phyloP scores from a whole-genome alignment of 1,140 invertebrate genomes.

The Trialeurodes vaporariorum region DNA sequence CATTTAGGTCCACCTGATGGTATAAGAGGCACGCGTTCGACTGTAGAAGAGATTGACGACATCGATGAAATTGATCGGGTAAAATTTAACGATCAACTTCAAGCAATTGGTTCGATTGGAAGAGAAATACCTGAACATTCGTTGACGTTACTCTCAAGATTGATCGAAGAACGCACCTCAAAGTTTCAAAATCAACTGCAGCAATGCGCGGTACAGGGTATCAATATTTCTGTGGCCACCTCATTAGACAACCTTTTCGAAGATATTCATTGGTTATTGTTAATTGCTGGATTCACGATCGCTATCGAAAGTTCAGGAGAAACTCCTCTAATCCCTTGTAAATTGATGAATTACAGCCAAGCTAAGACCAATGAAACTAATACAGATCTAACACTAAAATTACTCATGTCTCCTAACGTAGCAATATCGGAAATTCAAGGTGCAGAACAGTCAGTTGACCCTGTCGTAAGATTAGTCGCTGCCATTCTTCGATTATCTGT shows the following conservation, averaged over 20 bases:
- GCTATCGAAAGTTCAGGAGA: constrained; percentile 62
- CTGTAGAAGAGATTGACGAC: constrained; percentile 49
- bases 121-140: constrained; percentile 40
- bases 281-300: constrained; percentile 61
- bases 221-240: constrained; percentile 41
- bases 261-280: constrained; percentile 78
- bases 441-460: constrained; percentile 42
- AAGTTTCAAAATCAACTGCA: constrained; percentile 40
- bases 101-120: constrained; percentile 46
- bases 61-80: constrained; percentile 55
- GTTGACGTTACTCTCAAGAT: constrained; percentile 43
- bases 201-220: constrained; percentile 19
- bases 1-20: constrained; percentile 73
- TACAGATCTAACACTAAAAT: constrained; percentile 37
- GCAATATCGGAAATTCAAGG: constrained; percentile 38
- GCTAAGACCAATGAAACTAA: constrained; percentile 39
- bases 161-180: constrained; percentile 46
- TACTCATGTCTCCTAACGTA: constrained; percentile 38
- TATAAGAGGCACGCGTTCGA: constrained; percentile 39
- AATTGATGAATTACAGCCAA: constrained; percentile 60
- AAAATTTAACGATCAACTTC: constrained; percentile 55
- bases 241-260: constrained; percentile 55
- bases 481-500: constrained; percentile 54
- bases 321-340: constrained; percentile 57
- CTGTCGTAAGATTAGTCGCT: constrained; percentile 50